Evolutionary conservation across 2,888 invertebrate genomes (phyloP), one percentile per base, ranked within the genome.

Genomic region (Rhaphigaster nebulosa): DNA sequence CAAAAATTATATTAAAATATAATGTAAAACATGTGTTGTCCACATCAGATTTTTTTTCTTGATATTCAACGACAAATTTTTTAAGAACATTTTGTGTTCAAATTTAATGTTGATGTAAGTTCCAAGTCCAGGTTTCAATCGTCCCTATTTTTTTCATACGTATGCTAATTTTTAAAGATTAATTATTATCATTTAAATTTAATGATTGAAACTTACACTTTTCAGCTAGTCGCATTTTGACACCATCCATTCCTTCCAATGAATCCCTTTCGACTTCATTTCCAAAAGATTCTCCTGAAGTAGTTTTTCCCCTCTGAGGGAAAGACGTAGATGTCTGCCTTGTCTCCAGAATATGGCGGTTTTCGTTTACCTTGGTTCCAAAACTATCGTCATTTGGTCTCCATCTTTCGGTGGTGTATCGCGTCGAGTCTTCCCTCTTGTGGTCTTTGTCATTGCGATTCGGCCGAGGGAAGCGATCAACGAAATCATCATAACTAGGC

Each of bases 261-360:
- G 84, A 84, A 38, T 76, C 84, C 45, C 84, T 84, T 18, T 84
- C 45, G 45, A 76, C 34, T 34, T 76, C 70, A 10, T 76, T 76
- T 76, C 70, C 70, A 38, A 76, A 76, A 76, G 70, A 38, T 38
- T 76, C 70, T 10, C 34, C 34, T 1, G 20, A 38, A 38, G 34
- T 38, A 76, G 70, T 18, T 38, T 23, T 76, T 8, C 38, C 2
- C 70, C 70, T 76, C 26, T 34, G 70, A 76, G 70, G 70, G 8
- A 20, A 38, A 34, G 34, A 38, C 8, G 70, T 52, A 18, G 70
- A 38, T 6, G 34, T 38, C 34, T 23, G 70, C 34, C 70, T 76
- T 8, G 20, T 0, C 8, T 20, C 34, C 20, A 38, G 5, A 23
- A 76, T 20, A 6, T 65, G 13, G 65, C 65, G 65, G 10, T 65